Evolutionary conservation across 2,113 vertebrate genomes (phyloP), one percentile per base, ranked within the genome.

Genomic region (Albula goreensis): DNA sequence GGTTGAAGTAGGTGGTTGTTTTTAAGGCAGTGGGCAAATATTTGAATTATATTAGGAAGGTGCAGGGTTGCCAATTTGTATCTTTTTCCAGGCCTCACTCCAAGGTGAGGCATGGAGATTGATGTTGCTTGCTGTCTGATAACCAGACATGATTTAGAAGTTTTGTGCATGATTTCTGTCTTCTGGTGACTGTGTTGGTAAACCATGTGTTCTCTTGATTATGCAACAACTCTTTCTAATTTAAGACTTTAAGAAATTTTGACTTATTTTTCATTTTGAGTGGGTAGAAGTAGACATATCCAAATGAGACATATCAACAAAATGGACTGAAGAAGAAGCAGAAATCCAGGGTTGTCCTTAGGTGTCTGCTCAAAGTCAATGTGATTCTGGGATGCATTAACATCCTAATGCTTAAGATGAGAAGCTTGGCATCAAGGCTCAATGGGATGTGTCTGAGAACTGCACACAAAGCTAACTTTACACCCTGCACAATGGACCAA

Each of bases 401-500:
- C 50, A 10, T 83, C 13, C 8, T 56, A 50, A 48, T 11, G 49
- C 60, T 86, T 60, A 57, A 66, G 63, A 82, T 49, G 84, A 81
- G 79, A 80, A 60, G 80, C 70, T 86, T 91, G 90, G 87, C 89
- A 70, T 11, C 56, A 1, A 4, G 74, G 66, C 60, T 49, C 13
- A n/a, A 48, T 51, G 66, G 2, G 12, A 77, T 74, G 83, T 82
- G 82, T 87, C 53, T 88, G 85, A 83, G 79, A 83, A 83, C 57
- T 81, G 60, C 88, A 49, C 83, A 87, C 83, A 48, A 63, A 83
- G 86, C 92, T 93, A 87, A 88, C 80, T 85, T 92, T 90, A 90
- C 90, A 88, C 60, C 79, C 88, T 83, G 86, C 1, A 89, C 90
- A 92, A 91, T 88, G 85, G 88, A 81, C 60, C 78, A 22, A 87